Evolutionary conservation across 2,797 vertebrate species (phyloP), one percentile per base, ranked within the genome.

Genomic region (Gobionotothen gibberifrons): DNA sequence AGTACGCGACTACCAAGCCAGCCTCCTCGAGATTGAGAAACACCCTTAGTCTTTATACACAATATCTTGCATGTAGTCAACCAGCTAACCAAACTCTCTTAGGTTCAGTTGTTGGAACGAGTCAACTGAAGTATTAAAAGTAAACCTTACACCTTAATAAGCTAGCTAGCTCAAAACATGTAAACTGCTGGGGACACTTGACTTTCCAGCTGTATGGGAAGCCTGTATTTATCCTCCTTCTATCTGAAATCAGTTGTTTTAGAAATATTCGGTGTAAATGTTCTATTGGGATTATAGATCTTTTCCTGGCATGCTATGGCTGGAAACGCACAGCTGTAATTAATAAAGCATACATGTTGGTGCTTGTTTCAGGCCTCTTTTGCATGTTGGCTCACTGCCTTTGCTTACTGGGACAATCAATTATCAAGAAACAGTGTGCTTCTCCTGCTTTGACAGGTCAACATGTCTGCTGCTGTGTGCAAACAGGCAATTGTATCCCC

Each of bases 201-300:
- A 11, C 42, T 15, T 46, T 46, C 21, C 15, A 46, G 58, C 21
- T 60, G 15, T 36, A 61, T 39, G 16, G 69, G 4, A 42, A 42
- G 21, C 53, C 13, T 48, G 26, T 17, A 5, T 67, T 75, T 26
- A 9, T 44, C 14, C 32, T 17, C 8, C 49, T 0, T 43, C 22
- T 15, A 42, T 74, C 46, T 32, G 16, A 71, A 60, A 58, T 54
- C 29, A 65, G 12, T 52, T 32, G 40, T 76, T 69, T 63, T 12
- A 62, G 55, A 60, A 26, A 29, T 3, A 9, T 7, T 12, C 26
- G 5, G 40, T 4, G 5, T n/a, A 10, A 51, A 58, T 47, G 8
- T 44, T 6, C 29, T 1, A 5, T 26, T 46, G 12, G 39, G 55
- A 57, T 51, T 40, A 14, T 5, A 32, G 17, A 29, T 6, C 10